Conservation (phyloP, 2,888 invertebrate species). For the Hymenopus coronatus region DNA sequence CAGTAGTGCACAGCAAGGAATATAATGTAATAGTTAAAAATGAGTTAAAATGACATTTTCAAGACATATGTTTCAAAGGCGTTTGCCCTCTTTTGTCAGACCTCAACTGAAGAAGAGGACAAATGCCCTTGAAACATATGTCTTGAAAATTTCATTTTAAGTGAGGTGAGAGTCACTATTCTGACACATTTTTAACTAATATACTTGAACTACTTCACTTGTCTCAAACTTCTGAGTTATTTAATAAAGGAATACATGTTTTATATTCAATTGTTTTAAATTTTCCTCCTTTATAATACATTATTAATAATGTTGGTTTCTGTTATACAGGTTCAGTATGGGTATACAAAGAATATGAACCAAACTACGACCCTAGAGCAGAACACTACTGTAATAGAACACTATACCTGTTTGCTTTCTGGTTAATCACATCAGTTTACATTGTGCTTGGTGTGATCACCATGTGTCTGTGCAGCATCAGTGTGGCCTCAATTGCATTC, state of each 20-base stretch:
- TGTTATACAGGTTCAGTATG: conserved; percentile 59
- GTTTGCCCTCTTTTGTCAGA: too few species aligned
- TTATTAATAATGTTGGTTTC: background rate
- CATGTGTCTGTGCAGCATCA: conserved; percentile 55
- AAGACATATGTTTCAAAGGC: too few species aligned
- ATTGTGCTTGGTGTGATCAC: conserved; percentile 55
- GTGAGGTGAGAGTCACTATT: too few species aligned
- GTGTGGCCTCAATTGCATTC: conserved; percentile 51
- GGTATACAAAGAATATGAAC: conserved; percentile 65
- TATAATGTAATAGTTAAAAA: too few species aligned
- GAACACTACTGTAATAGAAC: conserved; percentile 62
- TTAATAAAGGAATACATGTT: background rate
- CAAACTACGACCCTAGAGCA: conserved; percentile 52
- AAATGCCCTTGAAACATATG: too few species aligned
- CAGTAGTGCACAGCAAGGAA: too few species aligned
- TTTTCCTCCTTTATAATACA: background rate
- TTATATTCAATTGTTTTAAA: background rate
- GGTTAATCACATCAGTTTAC: conserved; percentile 64
- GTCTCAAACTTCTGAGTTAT: too few species aligned
- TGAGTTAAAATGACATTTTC: too few species aligned
- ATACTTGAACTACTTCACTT: too few species aligned
- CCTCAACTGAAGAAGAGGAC: too few species aligned
- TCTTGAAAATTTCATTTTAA: too few species aligned
- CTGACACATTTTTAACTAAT: too few species aligned
- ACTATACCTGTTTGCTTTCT: conserved; percentile 68